Evolutionary conservation across 2,113 vertebrate genomes (phyloP).

Genomic region (Gavialis gangeticus): DNA sequence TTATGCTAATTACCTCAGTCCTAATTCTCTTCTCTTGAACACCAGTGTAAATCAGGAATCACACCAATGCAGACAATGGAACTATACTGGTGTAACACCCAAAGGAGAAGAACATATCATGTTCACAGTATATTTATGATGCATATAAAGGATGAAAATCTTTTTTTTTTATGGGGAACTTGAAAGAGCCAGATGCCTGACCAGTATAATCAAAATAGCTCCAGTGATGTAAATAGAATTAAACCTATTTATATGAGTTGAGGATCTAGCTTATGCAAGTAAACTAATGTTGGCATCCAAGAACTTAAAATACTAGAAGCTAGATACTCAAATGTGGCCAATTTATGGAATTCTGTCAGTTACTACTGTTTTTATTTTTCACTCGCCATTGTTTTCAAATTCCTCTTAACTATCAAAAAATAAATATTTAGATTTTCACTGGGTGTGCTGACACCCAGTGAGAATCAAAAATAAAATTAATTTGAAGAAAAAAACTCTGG

Average conservation of each 20-base stretch:
- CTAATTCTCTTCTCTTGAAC: neutral
- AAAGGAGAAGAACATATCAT: neutral
- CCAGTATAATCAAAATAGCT: neutral
- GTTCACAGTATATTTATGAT: neutral
- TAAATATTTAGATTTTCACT: too few relatives aligned
- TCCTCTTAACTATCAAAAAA: too few relatives aligned
- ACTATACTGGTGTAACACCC: neutral
- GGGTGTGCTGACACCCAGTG: too few relatives aligned
- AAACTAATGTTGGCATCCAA: neutral
- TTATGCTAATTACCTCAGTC: neutral
- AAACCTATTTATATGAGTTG: neutral
- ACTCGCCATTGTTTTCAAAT: neutral
- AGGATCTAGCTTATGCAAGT: neutral
- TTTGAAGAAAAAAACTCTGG: too few relatives aligned
- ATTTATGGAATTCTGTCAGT: rapidly evolving
- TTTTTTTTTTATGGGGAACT: neutral
- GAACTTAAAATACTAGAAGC: neutral
- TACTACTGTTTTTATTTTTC: neutral
- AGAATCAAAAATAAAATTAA: too few relatives aligned
- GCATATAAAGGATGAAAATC: neutral
- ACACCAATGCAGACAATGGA: neutral
- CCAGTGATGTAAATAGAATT: neutral
- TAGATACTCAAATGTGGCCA: neutral
- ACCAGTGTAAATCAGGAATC: neutral
- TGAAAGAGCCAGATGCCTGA: neutral